Evolutionary conservation across 2,888 invertebrate genomes (phyloP).

Genomic region (Trachelus iudaicus): DNA sequence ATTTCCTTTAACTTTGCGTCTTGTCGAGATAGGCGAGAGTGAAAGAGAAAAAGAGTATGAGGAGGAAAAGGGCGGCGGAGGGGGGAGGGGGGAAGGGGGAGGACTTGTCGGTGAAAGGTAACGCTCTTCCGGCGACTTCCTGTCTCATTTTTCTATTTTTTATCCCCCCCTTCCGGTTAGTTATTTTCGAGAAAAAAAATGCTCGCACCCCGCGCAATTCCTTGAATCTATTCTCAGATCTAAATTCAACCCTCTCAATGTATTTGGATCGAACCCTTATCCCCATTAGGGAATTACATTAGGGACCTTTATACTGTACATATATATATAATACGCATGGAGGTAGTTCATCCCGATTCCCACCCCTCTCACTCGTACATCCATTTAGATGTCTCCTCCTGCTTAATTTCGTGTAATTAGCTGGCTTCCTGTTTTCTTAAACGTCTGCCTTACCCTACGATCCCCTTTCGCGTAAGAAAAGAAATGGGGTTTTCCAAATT

Average conservation of each 20-base stretch:
- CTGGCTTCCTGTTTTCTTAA: no score
- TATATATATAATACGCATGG: no score
- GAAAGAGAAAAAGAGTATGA: neutral
- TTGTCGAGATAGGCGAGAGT: neutral
- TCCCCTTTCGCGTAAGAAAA: no score
- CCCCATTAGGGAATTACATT: neutral
- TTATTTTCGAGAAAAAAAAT: no score
- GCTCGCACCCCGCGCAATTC: no score
- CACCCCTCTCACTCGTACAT: no score
- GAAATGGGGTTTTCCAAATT: no score
- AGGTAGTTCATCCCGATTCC: no score
- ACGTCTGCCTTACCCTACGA: no score
- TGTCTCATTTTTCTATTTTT: neutral
- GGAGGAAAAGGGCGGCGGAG: neutral
- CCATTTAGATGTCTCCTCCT: no score
- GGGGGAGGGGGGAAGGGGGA: neutral
- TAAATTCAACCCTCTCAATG: neutral
- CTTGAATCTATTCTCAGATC: no score
- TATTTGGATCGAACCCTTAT: neutral
- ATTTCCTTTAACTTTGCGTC: constrained; percentile 8
- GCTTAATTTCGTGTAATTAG: no score
- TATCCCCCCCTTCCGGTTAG: neutral
- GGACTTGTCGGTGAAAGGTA: constrained; percentile 1
- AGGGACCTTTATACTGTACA: neutral
- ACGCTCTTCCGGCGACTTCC: neutral